These are phyloP conservation scores for Campylorhamphus procurvoides DNA, from an alignment of 2,113 vertebrate species.

Conservation along the genomic window DNA sequence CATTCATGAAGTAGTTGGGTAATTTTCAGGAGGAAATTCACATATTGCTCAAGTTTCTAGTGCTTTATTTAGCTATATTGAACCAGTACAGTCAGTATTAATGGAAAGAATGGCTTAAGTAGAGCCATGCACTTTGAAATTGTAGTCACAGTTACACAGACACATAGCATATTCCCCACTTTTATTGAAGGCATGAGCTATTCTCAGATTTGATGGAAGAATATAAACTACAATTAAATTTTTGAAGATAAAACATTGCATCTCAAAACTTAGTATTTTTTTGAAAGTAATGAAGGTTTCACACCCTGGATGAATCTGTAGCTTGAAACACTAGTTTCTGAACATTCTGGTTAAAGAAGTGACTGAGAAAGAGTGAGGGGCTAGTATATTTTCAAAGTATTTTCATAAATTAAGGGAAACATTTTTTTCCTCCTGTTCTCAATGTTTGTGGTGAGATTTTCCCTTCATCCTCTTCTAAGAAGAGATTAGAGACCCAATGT, in stretches of 20 bases:
- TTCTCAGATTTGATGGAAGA: neutral
- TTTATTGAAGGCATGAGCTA: neutral
- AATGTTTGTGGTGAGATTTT: neutral
- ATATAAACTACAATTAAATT: neutral
- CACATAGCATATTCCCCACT: neutral
- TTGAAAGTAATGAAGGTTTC: neutral
- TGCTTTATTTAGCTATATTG: neutral
- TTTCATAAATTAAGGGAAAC: neutral
- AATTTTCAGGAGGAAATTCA: neutral
- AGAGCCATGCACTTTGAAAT: neutral
- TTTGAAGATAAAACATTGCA: neutral
- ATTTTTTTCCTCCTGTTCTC: neutral
- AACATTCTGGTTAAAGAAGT: neutral
- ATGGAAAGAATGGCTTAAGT: neutral
- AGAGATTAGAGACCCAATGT: neutral
- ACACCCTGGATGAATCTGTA: neutral
- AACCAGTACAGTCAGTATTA: neutral
- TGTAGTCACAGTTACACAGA: neutral
- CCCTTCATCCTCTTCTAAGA: neutral
- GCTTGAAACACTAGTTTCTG: neutral
- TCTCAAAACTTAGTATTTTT: neutral
- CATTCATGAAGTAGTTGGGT: neutral
- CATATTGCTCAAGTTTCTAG: neutral
- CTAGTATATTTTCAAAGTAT: neutral
- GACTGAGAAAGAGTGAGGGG: neutral